Percentiles rank a stretch among this genome's conserved stretches.
Conservation (phyloP, 2,113 vertebrate species). For the Egretta garzetta region DNA sequence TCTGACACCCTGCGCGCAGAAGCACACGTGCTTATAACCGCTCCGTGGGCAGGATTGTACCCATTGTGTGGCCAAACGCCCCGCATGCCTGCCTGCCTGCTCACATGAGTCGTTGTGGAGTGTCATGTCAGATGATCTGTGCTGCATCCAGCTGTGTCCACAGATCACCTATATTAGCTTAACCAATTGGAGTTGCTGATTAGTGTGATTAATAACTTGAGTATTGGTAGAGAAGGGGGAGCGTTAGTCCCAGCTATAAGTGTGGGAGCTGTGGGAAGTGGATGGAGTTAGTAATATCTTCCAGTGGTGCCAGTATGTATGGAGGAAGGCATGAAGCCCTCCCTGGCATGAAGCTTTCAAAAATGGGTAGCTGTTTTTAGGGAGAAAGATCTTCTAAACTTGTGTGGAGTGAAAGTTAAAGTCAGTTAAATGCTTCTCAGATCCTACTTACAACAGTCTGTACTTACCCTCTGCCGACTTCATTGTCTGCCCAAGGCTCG, state of each 20-base stretch:
- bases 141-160: not conserved
- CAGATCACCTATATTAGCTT: not conserved
- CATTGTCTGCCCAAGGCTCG: not conserved
- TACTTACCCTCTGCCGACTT: not conserved
- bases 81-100: not conserved
- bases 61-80: not conserved
- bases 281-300: not conserved
- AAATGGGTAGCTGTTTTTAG: not conserved
- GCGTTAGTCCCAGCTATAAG: not conserved
- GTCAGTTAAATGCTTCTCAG: not conserved
- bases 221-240: not conserved
- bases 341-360: not conserved
- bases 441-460: not conserved
- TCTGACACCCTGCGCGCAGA: fast-evolving
- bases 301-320: fast-evolving
- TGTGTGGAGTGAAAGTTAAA: not conserved
- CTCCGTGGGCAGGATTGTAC: not conserved
- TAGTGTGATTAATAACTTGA: not conserved
- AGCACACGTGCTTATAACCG: fast-evolving
- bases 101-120: not conserved
- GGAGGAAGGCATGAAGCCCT: not conserved
- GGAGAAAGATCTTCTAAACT: not conserved
- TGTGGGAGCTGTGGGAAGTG: not conserved
- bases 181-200: not conserved
- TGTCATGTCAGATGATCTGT: not conserved